Percentiles rank a stretch among this genome's conserved stretches.
Evolutionary conservation across 2,797 vertebrate species (phyloP).

Genomic region (Siniperca obscura): DNA sequence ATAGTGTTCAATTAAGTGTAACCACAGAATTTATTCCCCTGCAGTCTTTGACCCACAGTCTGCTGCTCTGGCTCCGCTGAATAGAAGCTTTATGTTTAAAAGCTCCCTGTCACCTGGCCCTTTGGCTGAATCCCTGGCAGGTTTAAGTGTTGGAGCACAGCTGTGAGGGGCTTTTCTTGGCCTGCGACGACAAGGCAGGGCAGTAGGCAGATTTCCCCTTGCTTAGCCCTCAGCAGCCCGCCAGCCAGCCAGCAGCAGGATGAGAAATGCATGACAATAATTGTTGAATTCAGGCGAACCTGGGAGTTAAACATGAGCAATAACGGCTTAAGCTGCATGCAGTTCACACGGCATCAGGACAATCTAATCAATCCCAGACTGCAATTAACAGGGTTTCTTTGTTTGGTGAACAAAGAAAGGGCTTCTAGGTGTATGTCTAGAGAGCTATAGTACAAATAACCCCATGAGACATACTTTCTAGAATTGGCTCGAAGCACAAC

Average conservation of each 20-base stretch:
- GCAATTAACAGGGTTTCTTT: conserved; percentile 45
- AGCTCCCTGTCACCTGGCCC: conserved; percentile 65
- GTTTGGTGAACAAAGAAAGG: conserved; percentile 46
- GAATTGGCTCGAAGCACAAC: conserved; percentile 35
- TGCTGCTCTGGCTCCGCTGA: conserved; percentile 50
- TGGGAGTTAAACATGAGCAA: conserved; percentile 19
- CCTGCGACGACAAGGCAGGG: conserved; percentile 52
- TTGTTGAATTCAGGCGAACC: conserved; percentile 43
- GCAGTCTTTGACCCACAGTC: conserved; percentile 59
- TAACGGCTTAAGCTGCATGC: conserved; percentile 10
- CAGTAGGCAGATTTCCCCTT: conserved; percentile 48
- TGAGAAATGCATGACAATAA: conserved; percentile 55
- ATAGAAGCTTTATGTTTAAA: conserved; percentile 67
- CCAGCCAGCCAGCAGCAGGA: conserved; percentile 40
- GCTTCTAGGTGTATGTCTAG: conserved; percentile 40
- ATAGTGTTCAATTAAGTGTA: conserved; percentile 65
- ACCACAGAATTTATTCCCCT: conserved; percentile 47
- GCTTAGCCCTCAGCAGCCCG: conserved; percentile 35
- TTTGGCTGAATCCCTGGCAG: conserved; percentile 62
- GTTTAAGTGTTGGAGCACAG: conserved; percentile 64
- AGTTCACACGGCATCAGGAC: conserved; percentile 37
- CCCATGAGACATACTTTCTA: conserved; percentile 37
- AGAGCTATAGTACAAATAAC: conserved; percentile 44
- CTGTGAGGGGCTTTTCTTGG: conserved; percentile 71
- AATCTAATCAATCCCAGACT: conserved; percentile 56